phyloP scores from a whole-genome alignment of 2,888 invertebrate species.

The Odontothrips loti region DNA sequence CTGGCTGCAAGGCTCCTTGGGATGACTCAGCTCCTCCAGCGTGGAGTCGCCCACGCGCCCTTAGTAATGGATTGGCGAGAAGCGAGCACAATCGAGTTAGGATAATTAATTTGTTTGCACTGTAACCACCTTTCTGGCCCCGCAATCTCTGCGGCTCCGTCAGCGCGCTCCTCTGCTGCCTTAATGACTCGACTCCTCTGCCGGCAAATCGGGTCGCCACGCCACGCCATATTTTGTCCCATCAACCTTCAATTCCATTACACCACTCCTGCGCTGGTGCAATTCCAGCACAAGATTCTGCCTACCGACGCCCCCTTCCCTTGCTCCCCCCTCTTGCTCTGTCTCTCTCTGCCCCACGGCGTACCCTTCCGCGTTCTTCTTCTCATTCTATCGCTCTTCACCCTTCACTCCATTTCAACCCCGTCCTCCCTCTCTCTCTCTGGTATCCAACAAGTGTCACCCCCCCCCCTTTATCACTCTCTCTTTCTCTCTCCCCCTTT shows the following conservation, averaged over 20 bases:
- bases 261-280: slow-evolving; percentile 15
- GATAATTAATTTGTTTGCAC: slow-evolving; percentile 19
- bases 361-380: neutral
- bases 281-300: slow-evolving; percentile 18
- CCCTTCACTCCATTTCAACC: slow-evolving; percentile 17
- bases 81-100: slow-evolving; percentile 4
- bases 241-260: slow-evolving; percentile 26
- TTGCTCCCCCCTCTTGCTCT: neutral
- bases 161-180: neutral
- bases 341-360: neutral
- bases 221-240: slow-evolving; percentile 19
- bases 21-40: too few species aligned
- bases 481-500: neutral
- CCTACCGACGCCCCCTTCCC: neutral
- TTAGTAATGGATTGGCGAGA: neutral
- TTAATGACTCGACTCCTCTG: neutral
- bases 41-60: too few species aligned
- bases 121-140: neutral
- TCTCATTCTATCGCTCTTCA: neutral
- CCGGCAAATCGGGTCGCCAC: neutral
- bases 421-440: neutral
- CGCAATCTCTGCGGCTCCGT: neutral
- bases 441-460: slow-evolving; percentile 22
- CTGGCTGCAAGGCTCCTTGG: too few species aligned
- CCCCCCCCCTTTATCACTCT: neutral